Evolutionary conservation across 2,888 invertebrate genomes (phyloP).

Genomic region (Tetragnatha montana): DNA sequence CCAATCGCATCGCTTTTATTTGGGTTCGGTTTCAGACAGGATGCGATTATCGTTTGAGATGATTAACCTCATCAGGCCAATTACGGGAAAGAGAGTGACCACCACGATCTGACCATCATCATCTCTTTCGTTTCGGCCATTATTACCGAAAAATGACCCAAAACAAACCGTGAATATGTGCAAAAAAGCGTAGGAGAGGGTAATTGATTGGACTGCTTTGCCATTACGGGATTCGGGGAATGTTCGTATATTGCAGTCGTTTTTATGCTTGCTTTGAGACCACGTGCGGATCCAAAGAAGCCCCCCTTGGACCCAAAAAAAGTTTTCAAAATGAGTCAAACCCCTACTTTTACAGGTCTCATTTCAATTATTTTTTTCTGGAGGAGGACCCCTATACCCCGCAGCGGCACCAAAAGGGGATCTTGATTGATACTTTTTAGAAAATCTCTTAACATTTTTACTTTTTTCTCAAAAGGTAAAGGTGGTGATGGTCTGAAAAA

Average conservation of each 20-base stretch:
- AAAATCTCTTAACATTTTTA: no score
- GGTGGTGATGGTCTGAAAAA: no score
- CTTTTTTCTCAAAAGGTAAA: no score
- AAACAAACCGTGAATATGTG: background rate
- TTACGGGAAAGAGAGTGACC: background rate
- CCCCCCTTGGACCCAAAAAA: no score
- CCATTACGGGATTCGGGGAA: background rate
- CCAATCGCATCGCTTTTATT: background rate
- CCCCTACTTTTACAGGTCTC: no score
- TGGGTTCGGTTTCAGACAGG: background rate
- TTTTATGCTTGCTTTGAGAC: background rate
- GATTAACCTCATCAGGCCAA: background rate
- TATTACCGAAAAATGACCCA: background rate
- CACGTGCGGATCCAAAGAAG: background rate
- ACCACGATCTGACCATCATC: constrained; percentile 5
- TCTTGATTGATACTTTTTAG: no score
- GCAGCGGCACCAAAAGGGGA: no score
- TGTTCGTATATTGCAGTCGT: background rate
- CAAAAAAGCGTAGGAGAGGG: background rate
- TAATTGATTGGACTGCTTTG: background rate
- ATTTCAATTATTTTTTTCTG: no score
- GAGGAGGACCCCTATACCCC: no score
- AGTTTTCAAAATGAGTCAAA: no score
- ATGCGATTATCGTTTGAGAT: background rate
- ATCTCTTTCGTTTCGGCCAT: background rate